Conservation (phyloP, 2,797 vertebrate species). For the Myotis daubentonii region DNA sequence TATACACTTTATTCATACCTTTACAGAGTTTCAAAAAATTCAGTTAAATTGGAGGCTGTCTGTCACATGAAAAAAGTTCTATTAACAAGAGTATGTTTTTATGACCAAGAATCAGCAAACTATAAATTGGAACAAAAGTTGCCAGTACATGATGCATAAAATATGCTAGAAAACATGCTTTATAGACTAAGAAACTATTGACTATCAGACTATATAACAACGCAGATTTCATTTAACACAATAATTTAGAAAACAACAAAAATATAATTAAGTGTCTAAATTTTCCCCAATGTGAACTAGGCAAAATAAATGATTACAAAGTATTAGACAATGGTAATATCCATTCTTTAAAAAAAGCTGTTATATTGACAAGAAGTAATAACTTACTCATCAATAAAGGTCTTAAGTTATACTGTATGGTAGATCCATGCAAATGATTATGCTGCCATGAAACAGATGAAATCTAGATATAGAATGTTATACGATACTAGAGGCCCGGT, state of each 20-base stretch:
- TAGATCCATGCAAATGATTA: background rate
- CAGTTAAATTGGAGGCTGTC: background rate
- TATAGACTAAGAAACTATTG: background rate
- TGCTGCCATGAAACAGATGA: background rate
- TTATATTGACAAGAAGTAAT: background rate
- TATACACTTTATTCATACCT: background rate
- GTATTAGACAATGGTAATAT: background rate
- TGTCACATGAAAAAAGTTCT: constrained; percentile 14
- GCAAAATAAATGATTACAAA: background rate
- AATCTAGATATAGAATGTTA: background rate
- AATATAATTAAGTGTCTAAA: background rate
- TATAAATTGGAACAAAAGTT: background rate
- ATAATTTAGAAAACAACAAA: background rate
- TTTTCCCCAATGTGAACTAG: background rate
- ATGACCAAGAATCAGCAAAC: constrained; percentile 19
- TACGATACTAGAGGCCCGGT: background rate
- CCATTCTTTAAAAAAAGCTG: background rate
- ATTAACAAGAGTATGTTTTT: background rate
- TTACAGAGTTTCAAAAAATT: background rate
- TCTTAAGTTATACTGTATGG: background rate
- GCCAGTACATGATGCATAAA: background rate
- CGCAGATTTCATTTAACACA: background rate
- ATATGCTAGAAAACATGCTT: constrained; percentile 7
- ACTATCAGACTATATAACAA: background rate
- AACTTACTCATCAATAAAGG: background rate